Percentiles rank a stretch among this genome's conserved stretches.
These are phyloP conservation scores for Adrianichthys oophorus DNA, from an alignment of 2,797 vertebrate genomes.

Conservation along the genomic window DNA sequence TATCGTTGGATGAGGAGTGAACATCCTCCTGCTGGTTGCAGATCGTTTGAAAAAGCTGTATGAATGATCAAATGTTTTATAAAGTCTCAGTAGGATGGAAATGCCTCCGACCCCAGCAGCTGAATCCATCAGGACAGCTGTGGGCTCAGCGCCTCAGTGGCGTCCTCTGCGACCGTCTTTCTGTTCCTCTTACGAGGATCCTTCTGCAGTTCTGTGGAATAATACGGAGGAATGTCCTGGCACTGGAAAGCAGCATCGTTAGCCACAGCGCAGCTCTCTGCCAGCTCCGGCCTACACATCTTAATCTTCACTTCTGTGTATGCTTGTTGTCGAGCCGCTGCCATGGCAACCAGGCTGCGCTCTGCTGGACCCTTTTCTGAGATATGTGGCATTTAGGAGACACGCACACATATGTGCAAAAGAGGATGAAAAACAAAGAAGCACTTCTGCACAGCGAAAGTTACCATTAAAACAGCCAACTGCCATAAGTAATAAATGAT, in stretches of 20 bases:
- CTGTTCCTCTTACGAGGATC: conserved; percentile 16
- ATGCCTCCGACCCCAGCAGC: neutral
- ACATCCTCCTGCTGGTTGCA: too few relatives aligned
- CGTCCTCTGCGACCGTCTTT: conserved; percentile 7
- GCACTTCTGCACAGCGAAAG: neutral
- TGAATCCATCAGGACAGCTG: conserved; percentile 12
- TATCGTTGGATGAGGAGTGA: too few relatives aligned
- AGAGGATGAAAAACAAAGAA: conserved; percentile 10
- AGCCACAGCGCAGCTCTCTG: conserved; percentile 36
- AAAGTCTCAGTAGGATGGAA: too few relatives aligned
- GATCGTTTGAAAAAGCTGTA: too few relatives aligned
- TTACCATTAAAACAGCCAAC: too few relatives aligned
- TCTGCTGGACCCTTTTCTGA: conserved; percentile 27
- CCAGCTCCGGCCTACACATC: conserved; percentile 47
- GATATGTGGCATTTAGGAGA: conserved; percentile 42
- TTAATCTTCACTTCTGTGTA: conserved; percentile 67
- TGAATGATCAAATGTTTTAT: too few relatives aligned
- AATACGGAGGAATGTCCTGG: conserved; percentile 60
- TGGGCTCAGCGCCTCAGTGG: conserved; percentile 8
- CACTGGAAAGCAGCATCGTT: conserved; percentile 27
- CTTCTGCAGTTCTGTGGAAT: conserved; percentile 33
- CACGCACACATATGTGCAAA: conserved; percentile 19
- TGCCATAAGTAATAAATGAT: too few relatives aligned
- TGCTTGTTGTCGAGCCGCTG: conserved; percentile 63
- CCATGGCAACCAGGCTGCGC: conserved; percentile 61